phyloP scores from a whole-genome alignment of 2,113 vertebrate genomes.

The Himantopus leucocephalus region DNA sequence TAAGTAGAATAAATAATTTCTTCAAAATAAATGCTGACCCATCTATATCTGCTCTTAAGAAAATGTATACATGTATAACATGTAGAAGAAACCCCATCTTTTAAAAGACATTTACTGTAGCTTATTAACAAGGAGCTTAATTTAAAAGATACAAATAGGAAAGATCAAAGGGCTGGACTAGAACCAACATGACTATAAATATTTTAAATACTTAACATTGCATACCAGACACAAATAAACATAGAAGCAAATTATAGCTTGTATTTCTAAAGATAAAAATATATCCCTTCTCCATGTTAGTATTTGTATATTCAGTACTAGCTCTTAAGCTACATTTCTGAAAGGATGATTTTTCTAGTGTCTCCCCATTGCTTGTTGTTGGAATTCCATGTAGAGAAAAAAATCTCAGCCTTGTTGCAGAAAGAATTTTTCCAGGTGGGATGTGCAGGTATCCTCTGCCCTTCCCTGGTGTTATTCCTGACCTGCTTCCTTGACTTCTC shows the following conservation, averaged over 20 bases:
- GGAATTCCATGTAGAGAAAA: not conserved
- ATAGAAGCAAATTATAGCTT: not conserved
- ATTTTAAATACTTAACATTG: conserved; percentile 29
- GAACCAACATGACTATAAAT: conserved; percentile 17
- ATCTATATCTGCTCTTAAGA: not conserved
- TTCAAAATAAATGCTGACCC: not conserved
- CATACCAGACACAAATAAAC: conserved; percentile 26
- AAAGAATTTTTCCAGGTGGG: not conserved
- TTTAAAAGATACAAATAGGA: not conserved
- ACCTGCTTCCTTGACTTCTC: not conserved
- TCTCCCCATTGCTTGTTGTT: not conserved
- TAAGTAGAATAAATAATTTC: not conserved
- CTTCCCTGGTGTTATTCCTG: not conserved
- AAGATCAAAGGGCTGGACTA: conserved; percentile 37
- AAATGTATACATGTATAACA: not conserved
- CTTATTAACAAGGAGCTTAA: not conserved
- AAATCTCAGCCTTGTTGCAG: not conserved
- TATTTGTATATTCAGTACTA: not conserved
- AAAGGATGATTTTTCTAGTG: not conserved
- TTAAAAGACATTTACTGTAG: not conserved
- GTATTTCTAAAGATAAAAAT: conserved; percentile 2
- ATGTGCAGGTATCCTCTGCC: not conserved
- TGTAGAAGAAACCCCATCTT: not conserved
- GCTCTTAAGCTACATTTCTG: not conserved
- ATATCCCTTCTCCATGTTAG: not conserved